Conservation (phyloP, 1,140 invertebrate genomes). For the Anoplophora glabripennis region DNA sequence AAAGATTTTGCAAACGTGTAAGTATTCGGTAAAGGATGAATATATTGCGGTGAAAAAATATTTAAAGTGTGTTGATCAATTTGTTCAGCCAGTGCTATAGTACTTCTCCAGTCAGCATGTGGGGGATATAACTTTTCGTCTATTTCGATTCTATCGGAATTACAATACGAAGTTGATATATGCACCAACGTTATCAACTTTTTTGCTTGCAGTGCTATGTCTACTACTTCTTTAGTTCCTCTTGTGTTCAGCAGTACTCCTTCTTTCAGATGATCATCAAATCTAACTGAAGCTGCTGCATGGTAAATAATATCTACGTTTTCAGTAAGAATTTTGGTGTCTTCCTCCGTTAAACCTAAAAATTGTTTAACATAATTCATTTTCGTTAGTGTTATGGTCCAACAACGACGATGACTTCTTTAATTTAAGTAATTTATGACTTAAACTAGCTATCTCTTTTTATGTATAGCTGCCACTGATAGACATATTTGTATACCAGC, state of each 20-base stretch:
- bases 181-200: slow-evolving; percentile 66
- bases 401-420: too few species aligned
- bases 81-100: slow-evolving; percentile 77
- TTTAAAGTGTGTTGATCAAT: slow-evolving; percentile 67
- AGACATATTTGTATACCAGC: too few species aligned
- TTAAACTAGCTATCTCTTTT: too few species aligned
- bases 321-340: slow-evolving; percentile 59
- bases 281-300: slow-evolving; percentile 87
- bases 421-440: too few species aligned
- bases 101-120: slow-evolving; percentile 78
- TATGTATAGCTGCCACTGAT: too few species aligned
- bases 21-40: slow-evolving; percentile 75
- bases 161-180: slow-evolving; percentile 35
- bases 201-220: slow-evolving; percentile 57
- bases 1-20: slow-evolving; percentile 83
- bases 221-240: slow-evolving; percentile 55
- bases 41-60: slow-evolving; percentile 66
- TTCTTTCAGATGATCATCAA: slow-evolving; percentile 69
- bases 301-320: slow-evolving; percentile 86
- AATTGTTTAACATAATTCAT: not conserved
- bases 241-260: slow-evolving; percentile 56
- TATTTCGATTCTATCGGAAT: slow-evolving; percentile 52
- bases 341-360: slow-evolving; percentile 42
- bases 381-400: too few species aligned
- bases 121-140: slow-evolving; percentile 79